phyloP scores from a whole-genome alignment of 1,140 invertebrate genomes.

The Penaeus vannamei region DNA sequence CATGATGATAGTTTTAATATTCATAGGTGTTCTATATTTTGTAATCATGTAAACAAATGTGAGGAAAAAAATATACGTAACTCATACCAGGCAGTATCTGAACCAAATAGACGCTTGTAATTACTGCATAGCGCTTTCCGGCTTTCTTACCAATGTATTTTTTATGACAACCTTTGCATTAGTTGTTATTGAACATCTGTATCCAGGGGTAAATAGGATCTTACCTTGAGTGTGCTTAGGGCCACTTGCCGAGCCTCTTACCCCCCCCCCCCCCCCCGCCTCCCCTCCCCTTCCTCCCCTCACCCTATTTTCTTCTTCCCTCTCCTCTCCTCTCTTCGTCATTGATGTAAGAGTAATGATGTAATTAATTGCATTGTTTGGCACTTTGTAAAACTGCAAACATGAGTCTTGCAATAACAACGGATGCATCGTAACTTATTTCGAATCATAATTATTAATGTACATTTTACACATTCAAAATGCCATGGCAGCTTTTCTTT shows the following conservation, averaged over 20 bases:
- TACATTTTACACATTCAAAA: slow-evolving; percentile 64
- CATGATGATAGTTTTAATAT: slow-evolving; percentile 65
- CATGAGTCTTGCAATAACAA: slow-evolving; percentile 62
- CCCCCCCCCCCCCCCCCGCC: slow-evolving; percentile 27
- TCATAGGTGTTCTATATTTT: slow-evolving; percentile 66
- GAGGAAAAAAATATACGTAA: slow-evolving; percentile 62
- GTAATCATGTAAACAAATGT: slow-evolving; percentile 65
- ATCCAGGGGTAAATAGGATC: slow-evolving; percentile 54
- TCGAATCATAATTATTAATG: slow-evolving; percentile 63
- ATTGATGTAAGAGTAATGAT: slow-evolving; percentile 39
- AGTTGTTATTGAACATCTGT: slow-evolving; percentile 63
- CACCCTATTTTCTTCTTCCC: neutral
- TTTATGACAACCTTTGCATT: slow-evolving; percentile 57
- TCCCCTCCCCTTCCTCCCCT: neutral
- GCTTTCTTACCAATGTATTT: slow-evolving; percentile 62
- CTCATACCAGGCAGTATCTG: slow-evolving; percentile 63
- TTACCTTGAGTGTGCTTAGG: neutral
- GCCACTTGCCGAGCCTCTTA: slow-evolving; percentile 20
- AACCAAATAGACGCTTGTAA: slow-evolving; percentile 66
- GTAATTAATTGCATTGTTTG: slow-evolving; percentile 36
- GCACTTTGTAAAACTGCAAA: slow-evolving; percentile 45
- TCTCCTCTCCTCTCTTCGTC: neutral
- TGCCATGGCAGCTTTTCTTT: slow-evolving; percentile 56
- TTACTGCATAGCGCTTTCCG: slow-evolving; percentile 62
- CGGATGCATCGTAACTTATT: slow-evolving; percentile 61